Evolutionary conservation across 2,797 vertebrate species (phyloP).

Genomic region (Percopsis omiscomaycus): DNA sequence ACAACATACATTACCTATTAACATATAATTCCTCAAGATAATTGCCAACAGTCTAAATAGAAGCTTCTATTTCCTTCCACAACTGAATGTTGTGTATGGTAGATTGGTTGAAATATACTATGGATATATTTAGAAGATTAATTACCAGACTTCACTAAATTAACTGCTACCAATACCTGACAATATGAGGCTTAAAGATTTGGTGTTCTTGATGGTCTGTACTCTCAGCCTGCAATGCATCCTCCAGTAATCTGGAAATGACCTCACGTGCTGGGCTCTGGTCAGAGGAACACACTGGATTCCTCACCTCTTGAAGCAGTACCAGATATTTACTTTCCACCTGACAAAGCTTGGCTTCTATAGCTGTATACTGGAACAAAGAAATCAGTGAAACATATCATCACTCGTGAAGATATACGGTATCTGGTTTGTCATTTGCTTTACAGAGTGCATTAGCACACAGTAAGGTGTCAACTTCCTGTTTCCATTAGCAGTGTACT

Average conservation of each 20-base stretch:
- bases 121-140: no score
- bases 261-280: conserved; percentile 83
- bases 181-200: conserved; percentile 85
- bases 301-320: conserved; percentile 93
- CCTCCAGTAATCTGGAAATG: conserved; percentile 90
- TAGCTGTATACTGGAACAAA: conserved; percentile 80
- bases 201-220: conserved; percentile 84
- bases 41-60: no score
- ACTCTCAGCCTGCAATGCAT: conserved; percentile 88
- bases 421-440: no score
- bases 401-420: no score
- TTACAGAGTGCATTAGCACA: no score
- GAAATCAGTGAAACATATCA: not conserved
- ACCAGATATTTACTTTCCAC: conserved; percentile 96
- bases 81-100: no score
- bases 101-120: no score
- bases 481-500: conserved; percentile 28
- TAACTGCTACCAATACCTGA: conserved; percentile 80
- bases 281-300: conserved; percentile 88
- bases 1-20: no score
- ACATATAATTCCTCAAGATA: no score
- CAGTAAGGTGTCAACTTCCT: conserved; percentile 36
- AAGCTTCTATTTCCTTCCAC: no score
- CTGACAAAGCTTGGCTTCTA: conserved; percentile 96
- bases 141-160: no score